Percentiles rank a stretch among this genome's conserved stretches.
Conservation (phyloP, 2,113 vertebrate species). For the Hippoglossus stenolepis region DNA sequence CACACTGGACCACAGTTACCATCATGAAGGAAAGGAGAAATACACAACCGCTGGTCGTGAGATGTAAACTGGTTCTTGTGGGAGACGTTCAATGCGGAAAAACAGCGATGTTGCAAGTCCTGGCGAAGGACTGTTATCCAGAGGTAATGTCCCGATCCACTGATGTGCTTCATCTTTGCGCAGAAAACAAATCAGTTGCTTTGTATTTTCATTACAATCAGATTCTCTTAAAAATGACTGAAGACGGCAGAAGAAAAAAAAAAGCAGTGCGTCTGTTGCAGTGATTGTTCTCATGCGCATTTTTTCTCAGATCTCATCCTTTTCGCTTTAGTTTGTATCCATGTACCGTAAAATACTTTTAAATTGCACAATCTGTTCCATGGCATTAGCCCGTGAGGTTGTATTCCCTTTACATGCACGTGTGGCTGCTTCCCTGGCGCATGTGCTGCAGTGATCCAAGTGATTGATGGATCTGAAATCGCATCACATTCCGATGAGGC, state of each 20-base stretch:
- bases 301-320: slow-evolving; percentile 19
- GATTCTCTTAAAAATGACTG: neutral
- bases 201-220: too few relatives aligned
- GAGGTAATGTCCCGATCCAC: slow-evolving; percentile 83
- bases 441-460: slow-evolving; percentile 22
- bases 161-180: neutral
- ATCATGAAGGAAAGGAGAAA: slow-evolving; percentile 93
- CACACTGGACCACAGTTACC: neutral
- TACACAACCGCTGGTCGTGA: slow-evolving; percentile 88
- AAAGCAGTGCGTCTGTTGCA: slow-evolving; percentile 56
- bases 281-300: slow-evolving; percentile 56
- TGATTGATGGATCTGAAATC: slow-evolving; percentile 37
- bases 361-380: neutral
- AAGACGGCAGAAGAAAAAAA: neutral
- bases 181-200: neutral
- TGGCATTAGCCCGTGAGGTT: neutral
- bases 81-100: slow-evolving; percentile 97
- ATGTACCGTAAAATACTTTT: neutral
- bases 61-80: slow-evolving; percentile 96
- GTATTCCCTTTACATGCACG: neutral
- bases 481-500: neutral
- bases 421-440: neutral
- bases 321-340: neutral
- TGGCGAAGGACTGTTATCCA: slow-evolving; percentile 96
- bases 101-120: slow-evolving; percentile 96